Base-by-base conservation (phyloP, 2,888 invertebrate species). In the Spialia ferax region DNA sequence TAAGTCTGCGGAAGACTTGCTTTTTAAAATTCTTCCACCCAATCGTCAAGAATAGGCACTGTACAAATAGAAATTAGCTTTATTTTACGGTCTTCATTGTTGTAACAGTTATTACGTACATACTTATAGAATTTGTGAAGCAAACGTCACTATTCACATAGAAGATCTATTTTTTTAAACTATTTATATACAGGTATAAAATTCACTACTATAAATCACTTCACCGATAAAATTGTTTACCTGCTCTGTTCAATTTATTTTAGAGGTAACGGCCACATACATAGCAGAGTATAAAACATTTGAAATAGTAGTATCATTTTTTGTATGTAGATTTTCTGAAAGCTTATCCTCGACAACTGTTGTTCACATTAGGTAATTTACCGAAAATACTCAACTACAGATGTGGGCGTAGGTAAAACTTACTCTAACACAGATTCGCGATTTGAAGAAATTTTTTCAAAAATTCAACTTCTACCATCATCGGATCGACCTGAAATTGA, bases 161-260 rank as follows among this genome's bases (percentile, higher is more conserved):
- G 79, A 84, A 79, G 74, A 74, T 81, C 86, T 87, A 86, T 73
- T 61, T 72, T 79, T 85, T 84, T 84, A 82, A 82, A 80, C 82
- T 86, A 87, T 80, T 79, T 91, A 89, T 91, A 82, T 92, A 93
- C 92, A 92, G 84, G 90, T 93, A 91, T 86, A 92, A 92, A 92
- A 92, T 84, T 85, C 84, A 87, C 91, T 91, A 91, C 89, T 73
- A 74, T 74, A 80, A 85, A 78, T 81, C 84, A 84, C 84, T 74
- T 83, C 77, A 79, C 77, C 81, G 80, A 86, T 83, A 85, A 85
- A 83, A 84, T 83, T 73, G 74, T 79, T 82, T 82, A 83, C 80
- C 81, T 85, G 84, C 82, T 83, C 83, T 79, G 83, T 83, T 86
- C 73, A 70, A 52, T 71, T 70, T 70, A 64, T 71, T 72, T 72